These are phyloP conservation scores for human (Homo sapiens) DNA, from an alignment of 2,113 vertebrate species.

Conservation along the genomic window DNA sequence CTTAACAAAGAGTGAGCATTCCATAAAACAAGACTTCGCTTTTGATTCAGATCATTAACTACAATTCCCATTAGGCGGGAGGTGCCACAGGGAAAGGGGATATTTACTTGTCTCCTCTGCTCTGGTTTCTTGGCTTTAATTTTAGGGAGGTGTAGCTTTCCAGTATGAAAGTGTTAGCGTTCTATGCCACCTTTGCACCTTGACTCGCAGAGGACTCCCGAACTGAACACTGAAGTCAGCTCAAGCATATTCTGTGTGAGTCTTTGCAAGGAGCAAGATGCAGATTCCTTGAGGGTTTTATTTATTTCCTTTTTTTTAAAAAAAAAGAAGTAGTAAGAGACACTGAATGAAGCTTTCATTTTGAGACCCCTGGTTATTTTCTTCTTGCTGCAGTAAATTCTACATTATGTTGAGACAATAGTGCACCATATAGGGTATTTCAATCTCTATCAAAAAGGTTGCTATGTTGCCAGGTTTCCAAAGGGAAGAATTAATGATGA, in stretches of 20 bases:
- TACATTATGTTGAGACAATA: neutral
- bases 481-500: neutral
- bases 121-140: conserved; percentile 76
- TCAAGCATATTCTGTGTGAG: neutral
- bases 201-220: neutral
- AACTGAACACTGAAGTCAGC: neutral
- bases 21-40: conserved; percentile 80
- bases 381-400: neutral
- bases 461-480: neutral
- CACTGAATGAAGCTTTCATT: neutral
- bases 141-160: conserved; percentile 63
- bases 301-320: neutral
- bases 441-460: neutral
- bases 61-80: conserved; percentile 79
- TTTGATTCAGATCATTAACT: conserved; percentile 85
- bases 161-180: neutral
- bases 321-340: neutral
- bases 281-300: neutral
- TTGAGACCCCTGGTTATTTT: neutral
- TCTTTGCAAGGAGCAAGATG: neutral
- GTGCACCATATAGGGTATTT: neutral
- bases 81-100: conserved; percentile 73
- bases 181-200: neutral
- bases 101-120: conserved; percentile 81
- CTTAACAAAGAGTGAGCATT: conserved; percentile 84